These are phyloP conservation scores for Coptodon rendalli DNA, from an alignment of 2,113 vertebrate genomes.

Conservation along the genomic window DNA sequence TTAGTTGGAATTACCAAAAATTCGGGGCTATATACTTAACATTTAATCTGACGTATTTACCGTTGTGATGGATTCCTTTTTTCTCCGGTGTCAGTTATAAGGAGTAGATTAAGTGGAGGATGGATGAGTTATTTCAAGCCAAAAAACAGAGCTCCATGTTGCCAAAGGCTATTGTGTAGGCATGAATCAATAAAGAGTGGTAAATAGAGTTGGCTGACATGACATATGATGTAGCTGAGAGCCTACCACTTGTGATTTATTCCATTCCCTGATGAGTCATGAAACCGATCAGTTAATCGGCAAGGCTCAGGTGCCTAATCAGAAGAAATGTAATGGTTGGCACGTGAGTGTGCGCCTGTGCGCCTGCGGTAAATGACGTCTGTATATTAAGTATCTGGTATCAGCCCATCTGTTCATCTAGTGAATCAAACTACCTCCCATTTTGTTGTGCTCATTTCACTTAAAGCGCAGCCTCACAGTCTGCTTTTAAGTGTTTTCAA, in stretches of 20 bases:
- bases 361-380: not conserved
- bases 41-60: not conserved
- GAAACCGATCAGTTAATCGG: constrained; percentile 21
- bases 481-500: not conserved
- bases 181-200: constrained; percentile 32
- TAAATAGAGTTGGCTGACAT: constrained; percentile 43
- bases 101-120: not conserved
- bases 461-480: not conserved
- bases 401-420: constrained; percentile 16
- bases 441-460: not conserved
- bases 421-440: not conserved
- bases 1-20: not conserved
- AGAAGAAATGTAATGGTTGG: constrained; percentile 2
- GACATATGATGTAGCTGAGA: constrained; percentile 28
- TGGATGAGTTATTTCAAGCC: not conserved
- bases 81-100: not conserved
- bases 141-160: not conserved
- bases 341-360: not conserved
- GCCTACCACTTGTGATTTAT: constrained; percentile 31
- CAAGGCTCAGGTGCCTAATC: constrained; percentile 48
- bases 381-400: not conserved
- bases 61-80: not conserved
- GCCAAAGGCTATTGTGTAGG: constrained; percentile 22
- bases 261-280: constrained; percentile 27
- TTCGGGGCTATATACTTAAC: not conserved